Evolutionary conservation across 2,888 invertebrate species (phyloP), one percentile per base, ranked within the genome.

Genomic region (Ecliptopera silaceata): DNA sequence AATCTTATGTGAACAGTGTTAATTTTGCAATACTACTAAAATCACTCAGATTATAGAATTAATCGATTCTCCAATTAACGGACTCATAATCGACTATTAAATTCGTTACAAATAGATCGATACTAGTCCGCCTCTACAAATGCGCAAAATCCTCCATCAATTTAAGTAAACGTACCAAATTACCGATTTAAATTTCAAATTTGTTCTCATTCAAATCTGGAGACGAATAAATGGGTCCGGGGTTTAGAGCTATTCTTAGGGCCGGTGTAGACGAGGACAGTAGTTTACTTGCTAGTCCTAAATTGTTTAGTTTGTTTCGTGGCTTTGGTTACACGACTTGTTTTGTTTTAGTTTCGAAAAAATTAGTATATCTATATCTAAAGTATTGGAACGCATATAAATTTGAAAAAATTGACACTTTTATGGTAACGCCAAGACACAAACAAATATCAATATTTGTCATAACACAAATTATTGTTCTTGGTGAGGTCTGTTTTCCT

Each of bases 101-200:
- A 38, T 29, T 48, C 36, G n/a, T 32, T 43, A 18, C 12, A 22
- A n/a, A n/a, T n/a, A n/a, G n/a, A 52, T 48, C 47, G 44, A 54
- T 52, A 34, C 36, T 20, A 12, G 3, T 12, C 13, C 47, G 47
- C 17, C 53, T 39, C 51, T 49, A 60, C 12, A 12, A 46, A 47
- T 50, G 53, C 44, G 46, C 48, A 20, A 45, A 48, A 48, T 55
- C 56, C 52, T 46, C 64, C 66, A 66, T 66, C 68, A 68, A 68
- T 68, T 68, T 64, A 49, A 56, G 62, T 59, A 65, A 68, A 64
- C 66, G 66, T 59, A 32, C 58, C 65, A 34, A 59, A 61, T 65
- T 53, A 63, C 55, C 65, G 62, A 77, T 77, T 77, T 77, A 74
- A 75, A 77, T 74, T 77, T 77, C 74, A 77, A 77, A 77, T 77